Percentiles rank a stretch among this genome's conserved stretches.
These are phyloP conservation scores for Apteryx owenii DNA, from an alignment of 2,113 vertebrate species.

Conservation along the genomic window DNA sequence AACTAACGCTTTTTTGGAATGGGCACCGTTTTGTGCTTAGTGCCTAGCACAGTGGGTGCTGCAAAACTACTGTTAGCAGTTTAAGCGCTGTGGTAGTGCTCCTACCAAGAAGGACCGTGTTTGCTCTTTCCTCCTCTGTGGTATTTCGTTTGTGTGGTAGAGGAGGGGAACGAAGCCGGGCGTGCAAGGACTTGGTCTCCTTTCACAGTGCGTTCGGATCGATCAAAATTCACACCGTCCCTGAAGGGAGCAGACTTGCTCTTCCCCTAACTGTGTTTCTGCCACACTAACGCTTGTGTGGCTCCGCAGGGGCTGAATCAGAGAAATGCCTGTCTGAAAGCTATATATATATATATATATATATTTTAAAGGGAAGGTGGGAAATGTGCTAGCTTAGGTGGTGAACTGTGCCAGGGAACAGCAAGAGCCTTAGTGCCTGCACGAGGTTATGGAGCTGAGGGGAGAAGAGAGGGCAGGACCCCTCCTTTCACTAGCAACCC, in stretches of 20 bases:
- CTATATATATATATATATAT: no score
- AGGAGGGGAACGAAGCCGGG: no score
- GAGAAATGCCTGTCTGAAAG: no score
- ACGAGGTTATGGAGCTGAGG: rapidly evolving
- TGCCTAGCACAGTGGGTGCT: rapidly evolving
- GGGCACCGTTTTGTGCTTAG: rapidly evolving
- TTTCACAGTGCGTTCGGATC: no score
- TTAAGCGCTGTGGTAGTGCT: neutral
- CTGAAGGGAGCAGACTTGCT: no score
- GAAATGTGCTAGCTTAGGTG: neutral
- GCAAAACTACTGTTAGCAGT: neutral
- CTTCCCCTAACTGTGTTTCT: no score
- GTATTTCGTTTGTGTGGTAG: neutral
- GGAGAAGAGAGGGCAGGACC: neutral
- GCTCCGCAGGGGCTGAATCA: no score
- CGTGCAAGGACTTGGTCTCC: no score
- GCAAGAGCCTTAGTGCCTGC: rapidly evolving
- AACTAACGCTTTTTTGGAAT: neutral
- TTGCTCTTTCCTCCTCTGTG: rapidly evolving
- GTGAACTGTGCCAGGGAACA: neutral
- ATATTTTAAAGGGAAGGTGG: neutral
- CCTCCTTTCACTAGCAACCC: rapidly evolving
- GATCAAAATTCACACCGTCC: no score
- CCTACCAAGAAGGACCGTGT: rapidly evolving
- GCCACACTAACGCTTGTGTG: no score